Base-by-base conservation (phyloP, 2,797 vertebrate genomes). In the Scleropages formosus region DNA sequence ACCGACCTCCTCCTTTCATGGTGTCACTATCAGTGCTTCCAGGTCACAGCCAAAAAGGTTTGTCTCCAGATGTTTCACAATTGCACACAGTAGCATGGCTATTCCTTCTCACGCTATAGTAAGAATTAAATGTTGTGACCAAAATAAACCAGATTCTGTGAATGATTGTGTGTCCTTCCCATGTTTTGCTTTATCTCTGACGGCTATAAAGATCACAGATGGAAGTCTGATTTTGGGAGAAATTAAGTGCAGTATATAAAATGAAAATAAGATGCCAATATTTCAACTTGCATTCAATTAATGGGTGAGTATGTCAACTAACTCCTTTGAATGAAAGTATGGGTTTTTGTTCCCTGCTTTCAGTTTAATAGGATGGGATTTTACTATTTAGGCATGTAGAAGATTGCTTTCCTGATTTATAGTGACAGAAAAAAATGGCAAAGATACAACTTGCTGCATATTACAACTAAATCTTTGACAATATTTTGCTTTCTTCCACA, bases 31-130 rank as follows among this genome's bases (percentile, higher is more conserved):
- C 77, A 81, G 71, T 58, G 78, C 70, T 63, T 56, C 53, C 16
- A 75, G 66, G 31, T 20, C 80, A 90, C 88, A 90, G 89, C 87
- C 83, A 80, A 60, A 80, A 83, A 77, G 82, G 88, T 86, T 90
- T 84, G 80, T 83, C 84, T 83, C 64, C 61, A 56, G 51, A 73
- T 53, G 61, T 20, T 80, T 22, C 47, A 64, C 78, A 79, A 84
- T 86, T 87, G 88, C 87, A 89, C 86, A 86, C 75, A 81, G 78
- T 62, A 39, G 56, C 80, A 70, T 73, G 73, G 65, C 76, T 58
- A 74, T 10, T 74, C 60, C 60, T 78, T 13, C 72, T 77, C 39
- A 74, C 49, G 22, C 31, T 31, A 39, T 31, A 39, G 31, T 6
- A 6, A 39, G 31, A 39, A 39, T n/a, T 39, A 39, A 39, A 39